These are phyloP conservation scores for Alosa alosa DNA, from an alignment of 2,113 vertebrate genomes.

Conservation along the genomic window DNA sequence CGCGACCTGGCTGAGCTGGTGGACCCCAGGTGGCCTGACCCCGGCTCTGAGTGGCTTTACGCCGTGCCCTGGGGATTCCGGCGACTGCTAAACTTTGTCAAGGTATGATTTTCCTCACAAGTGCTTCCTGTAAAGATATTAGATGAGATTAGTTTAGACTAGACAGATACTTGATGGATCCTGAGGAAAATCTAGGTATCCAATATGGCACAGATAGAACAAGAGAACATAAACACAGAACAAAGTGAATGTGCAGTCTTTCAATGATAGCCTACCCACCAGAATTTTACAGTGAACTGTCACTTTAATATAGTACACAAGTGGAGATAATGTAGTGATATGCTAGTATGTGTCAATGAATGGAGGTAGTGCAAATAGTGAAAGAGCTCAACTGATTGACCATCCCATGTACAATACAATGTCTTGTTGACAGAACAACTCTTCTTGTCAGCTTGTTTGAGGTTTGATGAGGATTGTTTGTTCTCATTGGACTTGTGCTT, in stretches of 20 bases:
- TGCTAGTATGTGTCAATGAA: too few species aligned
- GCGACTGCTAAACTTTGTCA: constrained; percentile 83
- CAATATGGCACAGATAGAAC: too few species aligned
- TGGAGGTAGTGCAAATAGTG: too few species aligned
- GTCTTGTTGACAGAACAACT: not conserved
- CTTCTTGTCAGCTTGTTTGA: not conserved
- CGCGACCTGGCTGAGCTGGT: constrained; percentile 79
- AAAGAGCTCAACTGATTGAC: not conserved
- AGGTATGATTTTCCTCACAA: constrained; percentile 65
- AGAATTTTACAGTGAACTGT: too few species aligned
- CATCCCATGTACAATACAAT: not conserved
- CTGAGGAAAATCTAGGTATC: too few species aligned
- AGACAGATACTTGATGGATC: too few species aligned
- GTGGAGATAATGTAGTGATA: too few species aligned
- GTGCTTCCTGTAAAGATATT: not conserved
- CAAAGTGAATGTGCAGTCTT: too few species aligned
- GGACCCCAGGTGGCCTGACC: constrained; percentile 82
- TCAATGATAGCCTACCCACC: too few species aligned
- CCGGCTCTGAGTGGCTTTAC: constrained; percentile 79
- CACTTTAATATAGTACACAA: too few species aligned
- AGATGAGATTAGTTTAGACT: too few species aligned
- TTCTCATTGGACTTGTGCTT: not conserved
- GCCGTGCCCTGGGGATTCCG: constrained; percentile 80
- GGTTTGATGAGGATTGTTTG: not conserved
- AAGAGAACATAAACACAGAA: too few species aligned